Evolutionary conservation across 2,888 invertebrate genomes (phyloP).

Genomic region (Nomada ruficornis): DNA sequence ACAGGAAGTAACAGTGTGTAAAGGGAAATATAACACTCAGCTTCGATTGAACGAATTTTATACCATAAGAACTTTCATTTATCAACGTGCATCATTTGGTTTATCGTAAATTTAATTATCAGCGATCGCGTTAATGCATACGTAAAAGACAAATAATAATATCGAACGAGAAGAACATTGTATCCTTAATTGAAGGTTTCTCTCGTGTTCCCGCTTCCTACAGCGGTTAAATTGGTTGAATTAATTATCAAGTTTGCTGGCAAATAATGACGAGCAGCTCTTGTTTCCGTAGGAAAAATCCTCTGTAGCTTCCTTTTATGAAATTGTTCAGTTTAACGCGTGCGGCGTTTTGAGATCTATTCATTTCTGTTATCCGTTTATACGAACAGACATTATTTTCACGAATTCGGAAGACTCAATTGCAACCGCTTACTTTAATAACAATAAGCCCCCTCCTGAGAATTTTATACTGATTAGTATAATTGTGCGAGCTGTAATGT

Average conservation of each 20-base stretch:
- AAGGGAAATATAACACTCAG: too few relatives aligned
- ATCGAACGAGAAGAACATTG: conserved; percentile 24
- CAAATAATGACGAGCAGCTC: conserved; percentile 27
- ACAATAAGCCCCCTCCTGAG: too few relatives aligned
- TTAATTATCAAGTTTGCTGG: conserved; percentile 39
- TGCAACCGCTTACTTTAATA: too few relatives aligned
- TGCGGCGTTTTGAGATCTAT: background rate
- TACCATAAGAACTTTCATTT: too few relatives aligned
- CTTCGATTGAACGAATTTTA: background rate
- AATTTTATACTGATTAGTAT: too few relatives aligned
- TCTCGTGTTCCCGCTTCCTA: conserved; percentile 9
- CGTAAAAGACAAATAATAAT: background rate
- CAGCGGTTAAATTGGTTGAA: conserved; percentile 41
- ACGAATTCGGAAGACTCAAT: background rate
- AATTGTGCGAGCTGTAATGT: too few relatives aligned
- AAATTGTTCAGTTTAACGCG: conserved; percentile 10
- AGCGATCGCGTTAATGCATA: too few relatives aligned
- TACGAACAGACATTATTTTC: background rate
- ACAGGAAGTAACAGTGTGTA: too few relatives aligned
- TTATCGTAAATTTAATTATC: conserved; percentile 22
- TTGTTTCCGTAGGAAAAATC: conserved; percentile 19
- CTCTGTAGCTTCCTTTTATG: background rate
- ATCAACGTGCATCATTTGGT: background rate
- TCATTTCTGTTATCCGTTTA: conserved; percentile 11
- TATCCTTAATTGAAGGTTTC: conserved; percentile 46